Evolutionary conservation across 2,888 invertebrate genomes (phyloP).

Genomic region (Trichopoda pennipes): DNA sequence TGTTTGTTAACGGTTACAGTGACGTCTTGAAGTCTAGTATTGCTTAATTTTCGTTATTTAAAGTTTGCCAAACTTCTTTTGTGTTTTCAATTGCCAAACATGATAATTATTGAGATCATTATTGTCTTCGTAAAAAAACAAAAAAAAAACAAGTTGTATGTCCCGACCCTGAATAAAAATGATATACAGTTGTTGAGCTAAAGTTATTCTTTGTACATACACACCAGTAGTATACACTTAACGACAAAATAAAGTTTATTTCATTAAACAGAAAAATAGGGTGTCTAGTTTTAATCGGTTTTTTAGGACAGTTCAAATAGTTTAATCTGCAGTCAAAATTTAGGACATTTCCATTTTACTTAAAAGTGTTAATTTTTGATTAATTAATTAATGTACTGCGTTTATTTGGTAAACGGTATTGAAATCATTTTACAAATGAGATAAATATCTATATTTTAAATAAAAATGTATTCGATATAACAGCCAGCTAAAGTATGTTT

Average conservation of each 20-base stretch:
- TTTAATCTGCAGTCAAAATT: too few relatives aligned
- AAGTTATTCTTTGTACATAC: conserved; percentile 17
- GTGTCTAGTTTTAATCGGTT: too few relatives aligned
- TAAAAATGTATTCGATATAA: too few relatives aligned
- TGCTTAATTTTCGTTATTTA: conserved; percentile 43
- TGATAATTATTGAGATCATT: conserved; percentile 34
- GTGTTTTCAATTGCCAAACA: not conserved
- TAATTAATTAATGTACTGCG: too few relatives aligned
- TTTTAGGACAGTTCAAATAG: too few relatives aligned
- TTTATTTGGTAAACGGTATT: too few relatives aligned
- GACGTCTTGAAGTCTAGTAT: conserved; percentile 62
- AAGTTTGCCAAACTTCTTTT: conserved; percentile 34
- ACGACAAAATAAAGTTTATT: not conserved
- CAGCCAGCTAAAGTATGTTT: too few relatives aligned
- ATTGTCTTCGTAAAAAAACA: conserved; percentile 11
- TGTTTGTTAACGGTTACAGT: conserved; percentile 52
- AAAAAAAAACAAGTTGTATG: conserved; percentile 45
- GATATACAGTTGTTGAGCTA: conserved; percentile 46
- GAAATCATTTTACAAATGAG: too few relatives aligned
- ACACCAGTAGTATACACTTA: not conserved
- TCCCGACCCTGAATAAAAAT: conserved; percentile 62
- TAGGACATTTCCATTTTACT: too few relatives aligned
- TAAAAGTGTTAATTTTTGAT: too few relatives aligned
- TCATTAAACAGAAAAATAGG: too few relatives aligned
- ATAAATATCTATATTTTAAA: too few relatives aligned